phyloP scores from a whole-genome alignment of 2,888 invertebrate genomes.

The Tridacna gigas region DNA sequence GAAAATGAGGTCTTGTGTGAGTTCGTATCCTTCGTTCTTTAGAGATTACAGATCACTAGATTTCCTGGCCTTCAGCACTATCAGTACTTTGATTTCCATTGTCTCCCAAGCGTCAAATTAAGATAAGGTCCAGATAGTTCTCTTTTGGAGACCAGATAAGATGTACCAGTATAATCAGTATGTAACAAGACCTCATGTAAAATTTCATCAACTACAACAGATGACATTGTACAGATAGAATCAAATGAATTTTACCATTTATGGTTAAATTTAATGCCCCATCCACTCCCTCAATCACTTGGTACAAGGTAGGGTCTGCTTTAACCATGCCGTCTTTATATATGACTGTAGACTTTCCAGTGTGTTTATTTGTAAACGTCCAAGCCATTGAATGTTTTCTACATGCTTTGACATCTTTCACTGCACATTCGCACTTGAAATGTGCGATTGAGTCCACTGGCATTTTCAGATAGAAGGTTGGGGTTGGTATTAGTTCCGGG shows the following conservation, averaged over 20 bases:
- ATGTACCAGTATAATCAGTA: too few relatives aligned
- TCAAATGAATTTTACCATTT: slow-evolving; percentile 27
- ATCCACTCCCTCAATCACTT: slow-evolving; percentile 11
- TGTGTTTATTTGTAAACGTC: slow-evolving; percentile 38
- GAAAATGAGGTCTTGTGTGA: too few relatives aligned
- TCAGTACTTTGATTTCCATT: too few relatives aligned
- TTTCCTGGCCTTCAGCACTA: too few relatives aligned
- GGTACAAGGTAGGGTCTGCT: slow-evolving; percentile 27
- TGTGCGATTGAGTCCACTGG: slow-evolving; percentile 47
- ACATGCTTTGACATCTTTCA: slow-evolving; percentile 3
- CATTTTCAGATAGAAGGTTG: slow-evolving; percentile 49
- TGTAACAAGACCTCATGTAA: too few relatives aligned
- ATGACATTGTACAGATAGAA: too few relatives aligned
- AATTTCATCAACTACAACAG: too few relatives aligned
- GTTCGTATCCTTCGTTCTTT: too few relatives aligned
- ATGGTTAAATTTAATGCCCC: slow-evolving; percentile 45
- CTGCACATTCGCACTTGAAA: slow-evolving; percentile 51
- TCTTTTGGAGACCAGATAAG: too few relatives aligned
- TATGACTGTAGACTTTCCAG: slow-evolving; percentile 31
- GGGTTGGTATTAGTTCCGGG: slow-evolving; percentile 41
- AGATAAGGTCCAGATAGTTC: too few relatives aligned
- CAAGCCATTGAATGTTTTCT: slow-evolving; percentile 38
- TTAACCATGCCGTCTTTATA: slow-evolving; percentile 32
- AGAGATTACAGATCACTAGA: too few relatives aligned
- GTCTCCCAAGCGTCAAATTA: too few relatives aligned